phyloP scores from a whole-genome alignment of 2,888 invertebrate genomes.

The Drosophila yooni region DNA sequence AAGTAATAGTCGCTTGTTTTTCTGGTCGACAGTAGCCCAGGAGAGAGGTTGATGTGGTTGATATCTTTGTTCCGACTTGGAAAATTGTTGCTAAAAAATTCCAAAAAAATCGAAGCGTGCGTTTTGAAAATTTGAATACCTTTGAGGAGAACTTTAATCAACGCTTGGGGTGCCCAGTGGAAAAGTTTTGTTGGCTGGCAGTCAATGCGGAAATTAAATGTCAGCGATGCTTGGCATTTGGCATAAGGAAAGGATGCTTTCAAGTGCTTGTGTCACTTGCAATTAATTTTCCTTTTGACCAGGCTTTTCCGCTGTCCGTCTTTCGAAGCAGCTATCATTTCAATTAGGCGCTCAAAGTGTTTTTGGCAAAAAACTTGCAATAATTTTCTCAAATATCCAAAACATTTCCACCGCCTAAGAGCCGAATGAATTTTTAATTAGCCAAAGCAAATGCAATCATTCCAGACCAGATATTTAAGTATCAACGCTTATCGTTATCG shows the following conservation, averaged over 20 bases:
- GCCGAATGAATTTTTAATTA: constrained; percentile 73
- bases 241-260: constrained; percentile 51
- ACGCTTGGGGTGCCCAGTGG: constrained; percentile 11
- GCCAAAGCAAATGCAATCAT: constrained; percentile 67
- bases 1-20: background rate
- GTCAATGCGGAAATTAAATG: constrained; percentile 72
- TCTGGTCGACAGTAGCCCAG: background rate
- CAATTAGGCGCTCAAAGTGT: constrained; percentile 69
- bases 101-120: background rate
- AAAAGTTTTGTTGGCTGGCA: constrained; percentile 48
- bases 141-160: constrained; percentile 23
- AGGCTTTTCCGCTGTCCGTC: constrained; percentile 40
- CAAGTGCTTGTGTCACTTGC: constrained; percentile 77
- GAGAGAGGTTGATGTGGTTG: background rate
- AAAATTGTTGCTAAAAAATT: constrained; percentile 30
- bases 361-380: constrained; percentile 49
- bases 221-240: constrained; percentile 59
- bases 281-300: constrained; percentile 75
- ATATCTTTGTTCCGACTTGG: constrained; percentile 34
- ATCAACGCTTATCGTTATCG: constrained; percentile 44
- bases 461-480: constrained; percentile 38
- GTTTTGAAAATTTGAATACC: background rate
- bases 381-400: constrained; percentile 59
- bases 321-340: constrained; percentile 53
- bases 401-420: constrained; percentile 66